These are phyloP conservation scores for honey bee (Apis mellifera) DNA, from an alignment of 1,140 invertebrate species.

Conservation along the genomic window Amel_HAv3.1 CM009941.2:10755501-10756000, in stretches of 20 bases:
- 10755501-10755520: neutral
- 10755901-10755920: slow-evolving; percentile 9
- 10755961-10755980: slow-evolving; percentile 39
- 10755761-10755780: too few relatives aligned
- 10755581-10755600: neutral
- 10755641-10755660: slow-evolving; percentile 14
- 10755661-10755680: neutral
- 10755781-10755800: too few relatives aligned
- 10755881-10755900: slow-evolving; percentile 37
- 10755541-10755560: neutral
- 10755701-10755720: neutral
- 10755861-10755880: slow-evolving; percentile 39
- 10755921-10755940: neutral
- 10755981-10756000: slow-evolving; percentile 39
- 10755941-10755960: neutral
- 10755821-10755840: slow-evolving; percentile 10
- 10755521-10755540: neutral
- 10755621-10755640: too few relatives aligned
- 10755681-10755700: too few relatives aligned
- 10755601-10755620: neutral
- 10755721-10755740: neutral
- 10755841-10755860: slow-evolving; percentile 48
- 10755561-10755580: neutral
- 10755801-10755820: slow-evolving; percentile 14
- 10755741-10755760: neutral